A percentile compares a stretch with the other conserved stretches of the same genome.
phyloP scores from a whole-genome alignment of 2,113 vertebrate species.

The Setophaga kirtlandii region DNA sequence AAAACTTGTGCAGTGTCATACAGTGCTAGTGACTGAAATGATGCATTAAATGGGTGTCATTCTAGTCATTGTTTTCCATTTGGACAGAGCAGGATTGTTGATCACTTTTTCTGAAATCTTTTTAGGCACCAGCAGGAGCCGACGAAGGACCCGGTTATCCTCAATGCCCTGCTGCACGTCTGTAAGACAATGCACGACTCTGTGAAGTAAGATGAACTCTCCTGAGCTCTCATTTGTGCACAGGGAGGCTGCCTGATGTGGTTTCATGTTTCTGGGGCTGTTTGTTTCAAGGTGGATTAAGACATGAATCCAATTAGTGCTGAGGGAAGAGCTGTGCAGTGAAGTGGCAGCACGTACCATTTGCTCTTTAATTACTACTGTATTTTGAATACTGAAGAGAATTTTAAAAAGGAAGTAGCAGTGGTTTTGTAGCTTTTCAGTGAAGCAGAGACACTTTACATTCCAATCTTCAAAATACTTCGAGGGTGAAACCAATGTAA shows the following conservation, averaged over 20 bases:
- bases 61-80: background rate
- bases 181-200: slow-evolving; percentile 99
- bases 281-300: slow-evolving; percentile 25
- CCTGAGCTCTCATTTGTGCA: background rate
- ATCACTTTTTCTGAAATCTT: background rate
- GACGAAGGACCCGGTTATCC: slow-evolving; percentile 95
- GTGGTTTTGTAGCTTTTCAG: background rate
- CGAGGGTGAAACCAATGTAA: background rate
- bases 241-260: background rate
- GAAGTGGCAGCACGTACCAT: background rate
- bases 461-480: background rate
- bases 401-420: background rate
- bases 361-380: slow-evolving; percentile 20
- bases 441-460: background rate
- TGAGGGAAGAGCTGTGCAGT: background rate
- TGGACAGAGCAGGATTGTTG: background rate
- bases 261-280: background rate
- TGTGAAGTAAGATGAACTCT: slow-evolving; percentile 86
- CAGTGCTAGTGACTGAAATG: background rate
- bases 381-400: background rate
- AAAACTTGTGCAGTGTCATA: background rate
- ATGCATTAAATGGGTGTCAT: fast-evolving
- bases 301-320: slow-evolving; percentile 11
- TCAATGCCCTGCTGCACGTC: slow-evolving; percentile 93
- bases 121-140: slow-evolving; percentile 89